Base-by-base conservation (phyloP, 2,113 vertebrate species). In the Toxostoma redivivum region DNA sequence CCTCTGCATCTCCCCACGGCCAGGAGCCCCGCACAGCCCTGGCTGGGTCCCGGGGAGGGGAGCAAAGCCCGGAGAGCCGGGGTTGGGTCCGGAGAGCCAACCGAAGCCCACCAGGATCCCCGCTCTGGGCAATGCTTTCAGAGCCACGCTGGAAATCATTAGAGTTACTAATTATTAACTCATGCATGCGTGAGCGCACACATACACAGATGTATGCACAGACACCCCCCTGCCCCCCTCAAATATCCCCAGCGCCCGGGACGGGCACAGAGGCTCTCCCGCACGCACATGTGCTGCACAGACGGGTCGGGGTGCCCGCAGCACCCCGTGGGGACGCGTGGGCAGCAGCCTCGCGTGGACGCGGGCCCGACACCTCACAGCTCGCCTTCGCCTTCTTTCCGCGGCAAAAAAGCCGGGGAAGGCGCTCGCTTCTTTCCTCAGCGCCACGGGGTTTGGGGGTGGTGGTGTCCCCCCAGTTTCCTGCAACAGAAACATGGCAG, bases 101-200 rank as follows among this genome's bases (percentile, higher is more conserved):
- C 23, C 35, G 71, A 83, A 95, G 89, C 92, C 96, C 92, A 78
- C 91, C 92, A 94, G 72, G 69, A 86, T 84, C 92, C 88, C 83
- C 31, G 94, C 92, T 97, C 96, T 95, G 94, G 94, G 94, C 92
- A 81, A 89, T 54, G 81, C 86, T 94, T 92, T 72, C 88, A 92
- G 78, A 81, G 89, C 79, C 82, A 81, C 84, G 90, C 92, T 95
- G 88, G 88, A 96, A 96, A 94, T 95, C 77, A 96, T 95, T 95
- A 93, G 91, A 90, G 95, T 96, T 95, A 82, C 91, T 92, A 94
- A 95, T 94, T 91, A 95, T 86, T 97, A 96, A 95, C 91, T 91
- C 91, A 93, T 91, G 87, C 69, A 94, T 95, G 95, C 92, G 94
- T 96, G 95, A 96, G 94, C 85, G 58, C 89, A 37, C 94, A 92